These are phyloP conservation scores for Penaeus vannamei DNA, from an alignment of 1,140 invertebrate species.

Conservation along the genomic window DNA sequence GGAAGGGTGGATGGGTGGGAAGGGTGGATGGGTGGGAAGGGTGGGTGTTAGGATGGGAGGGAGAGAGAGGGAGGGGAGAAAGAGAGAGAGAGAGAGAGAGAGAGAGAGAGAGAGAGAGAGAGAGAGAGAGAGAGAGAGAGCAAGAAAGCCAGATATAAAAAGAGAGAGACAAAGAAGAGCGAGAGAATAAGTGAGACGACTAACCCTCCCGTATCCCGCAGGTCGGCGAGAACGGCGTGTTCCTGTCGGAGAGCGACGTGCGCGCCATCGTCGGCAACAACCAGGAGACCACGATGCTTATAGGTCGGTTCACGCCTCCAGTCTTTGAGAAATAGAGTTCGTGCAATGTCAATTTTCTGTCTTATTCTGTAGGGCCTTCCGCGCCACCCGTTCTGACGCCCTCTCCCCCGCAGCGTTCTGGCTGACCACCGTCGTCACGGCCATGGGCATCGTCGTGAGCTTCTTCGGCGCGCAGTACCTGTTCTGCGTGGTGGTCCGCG, in stretches of 20 bases:
- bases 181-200: neutral
- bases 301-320: constrained; percentile 23
- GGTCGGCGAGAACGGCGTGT: constrained; percentile 51
- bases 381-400: neutral
- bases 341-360: neutral
- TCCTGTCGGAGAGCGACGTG: constrained; percentile 36
- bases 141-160: neutral
- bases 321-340: neutral
- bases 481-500: constrained; percentile 72
- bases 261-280: constrained; percentile 38
- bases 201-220: neutral
- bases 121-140: constrained; percentile 64
- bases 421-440: constrained; percentile 71
- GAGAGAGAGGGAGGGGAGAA: constrained; percentile 4
- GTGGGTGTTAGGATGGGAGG: too few species aligned
- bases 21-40: too few species aligned
- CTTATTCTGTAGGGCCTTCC: neutral
- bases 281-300: constrained; percentile 26
- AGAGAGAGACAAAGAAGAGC: neutral
- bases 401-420: constrained; percentile 45
- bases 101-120: neutral
- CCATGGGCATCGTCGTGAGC: constrained; percentile 72
- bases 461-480: constrained; percentile 74
- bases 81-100: neutral
- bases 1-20: too few species aligned